Conservation (phyloP, 2,888 invertebrate species). For the Amphiduros pacificus region DNA sequence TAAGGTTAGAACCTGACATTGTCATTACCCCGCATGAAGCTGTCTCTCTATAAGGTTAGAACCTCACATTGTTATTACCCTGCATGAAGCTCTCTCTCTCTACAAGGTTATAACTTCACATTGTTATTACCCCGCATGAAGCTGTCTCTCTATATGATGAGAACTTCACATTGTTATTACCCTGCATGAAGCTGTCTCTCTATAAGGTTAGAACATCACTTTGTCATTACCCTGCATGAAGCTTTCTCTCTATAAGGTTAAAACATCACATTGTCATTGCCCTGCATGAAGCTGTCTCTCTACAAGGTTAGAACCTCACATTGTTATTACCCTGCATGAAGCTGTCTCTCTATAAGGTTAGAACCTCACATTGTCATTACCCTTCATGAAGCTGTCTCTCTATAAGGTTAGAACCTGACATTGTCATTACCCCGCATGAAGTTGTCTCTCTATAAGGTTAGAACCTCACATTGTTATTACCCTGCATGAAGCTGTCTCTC, state of each 20-base stretch:
- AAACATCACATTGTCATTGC: constrained; percentile 23
- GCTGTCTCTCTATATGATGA: constrained; percentile 54
- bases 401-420: constrained; percentile 45
- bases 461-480: constrained; percentile 23
- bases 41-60: not conserved
- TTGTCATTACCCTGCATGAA: constrained; percentile 47
- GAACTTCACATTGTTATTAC: constrained; percentile 23
- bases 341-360: constrained; percentile 54
- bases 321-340: constrained; percentile 47
- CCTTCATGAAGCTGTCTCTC: constrained; percentile 51
- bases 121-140: constrained; percentile 47
- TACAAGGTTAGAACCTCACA: constrained; percentile 45
- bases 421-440: constrained; percentile 47
- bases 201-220: constrained; percentile 45
- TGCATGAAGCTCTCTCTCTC: no score
- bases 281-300: constrained; percentile 51
- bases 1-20: not conserved
- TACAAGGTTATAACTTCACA: constrained; percentile 45
- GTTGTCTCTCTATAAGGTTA: constrained; percentile 54
- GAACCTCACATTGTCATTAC: constrained; percentile 23
- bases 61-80: no score
- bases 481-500: constrained; percentile 51
- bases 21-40: no score
- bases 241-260: constrained; percentile 54
- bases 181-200: constrained; percentile 51